A percentile compares a stretch with the other conserved stretches of the same genome.
Conservation (phyloP, 2,888 invertebrate genomes). For the Trilocha varians region DNA sequence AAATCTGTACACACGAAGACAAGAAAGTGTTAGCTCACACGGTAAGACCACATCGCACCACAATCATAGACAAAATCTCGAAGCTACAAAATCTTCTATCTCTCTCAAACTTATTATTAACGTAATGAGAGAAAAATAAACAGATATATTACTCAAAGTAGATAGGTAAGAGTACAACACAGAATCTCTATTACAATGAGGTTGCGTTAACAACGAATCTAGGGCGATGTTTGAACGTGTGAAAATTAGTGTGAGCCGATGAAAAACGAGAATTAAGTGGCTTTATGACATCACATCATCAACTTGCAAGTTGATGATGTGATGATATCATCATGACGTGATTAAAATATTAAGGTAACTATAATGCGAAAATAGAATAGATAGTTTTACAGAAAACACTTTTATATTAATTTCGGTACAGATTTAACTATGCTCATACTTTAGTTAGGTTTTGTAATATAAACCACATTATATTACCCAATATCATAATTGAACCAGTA, state of each 20-base stretch:
- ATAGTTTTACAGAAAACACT: too few relatives aligned
- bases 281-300: too few relatives aligned
- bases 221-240: conserved; percentile 24
- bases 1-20: neutral
- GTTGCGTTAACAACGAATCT: conserved; percentile 12
- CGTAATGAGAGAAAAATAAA: neutral
- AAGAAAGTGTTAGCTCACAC: neutral
- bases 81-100: neutral
- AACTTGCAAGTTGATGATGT: neutral
- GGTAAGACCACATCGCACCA: neutral
- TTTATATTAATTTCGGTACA: too few relatives aligned
- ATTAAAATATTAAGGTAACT: neutral
- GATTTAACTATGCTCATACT: too few relatives aligned
- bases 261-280: neutral
- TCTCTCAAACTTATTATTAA: neutral
- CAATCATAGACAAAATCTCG: neutral
- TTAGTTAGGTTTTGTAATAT: too few relatives aligned
- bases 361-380: too few relatives aligned
- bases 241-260: conserved; percentile 18
- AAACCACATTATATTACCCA: too few relatives aligned
- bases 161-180: neutral
- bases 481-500: too few relatives aligned
- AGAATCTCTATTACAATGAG: neutral
- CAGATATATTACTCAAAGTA: neutral
- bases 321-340: conserved; percentile 2